Evolutionary conservation across 2,888 invertebrate genomes (phyloP), one percentile per base, ranked within the genome.

Genomic region (Sipha maydis): DNA sequence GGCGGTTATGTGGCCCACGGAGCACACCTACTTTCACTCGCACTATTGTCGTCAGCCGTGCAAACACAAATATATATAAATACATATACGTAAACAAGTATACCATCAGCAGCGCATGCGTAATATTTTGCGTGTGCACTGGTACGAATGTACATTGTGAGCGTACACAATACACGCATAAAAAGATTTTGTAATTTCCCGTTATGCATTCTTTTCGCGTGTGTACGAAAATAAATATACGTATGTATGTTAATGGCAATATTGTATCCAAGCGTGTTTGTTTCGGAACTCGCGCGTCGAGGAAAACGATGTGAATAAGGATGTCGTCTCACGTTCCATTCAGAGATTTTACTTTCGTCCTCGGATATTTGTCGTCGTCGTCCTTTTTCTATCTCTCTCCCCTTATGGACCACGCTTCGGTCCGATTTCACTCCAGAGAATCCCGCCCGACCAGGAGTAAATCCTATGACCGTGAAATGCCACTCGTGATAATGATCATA

Each of bases 11-110:
- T 79, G 86, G 86, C 86, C 86, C 86, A 86, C 86, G 86, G 79
- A 79, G 86, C 86, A 86, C 86, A 86, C 86, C 86, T 80, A 86
- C 86, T 86, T 86, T 86, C 86, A 86, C 86, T 86, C 78, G 34
- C 34, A 56, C 73, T 31, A 25, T 69, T 86, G 69, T 86, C 79
- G 79, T 79, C 79, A 19, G 61, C 1, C 77, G 14, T 17, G 8
- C 41, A 41, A n/a, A 34, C 34, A 34, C 34, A 34, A 2, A 4
- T 34, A 34, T 4, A n/a, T n/a, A n/a, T n/a, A n/a, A n/a, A n/a
- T n/a, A n/a, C n/a, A n/a, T n/a, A n/a, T n/a, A n/a, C n/a, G n/a
- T n/a, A n/a, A n/a, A n/a, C n/a, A n/a, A n/a, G n/a, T n/a, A n/a
- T n/a, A n/a, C n/a, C n/a, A n/a, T n/a, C 76, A 48, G 76, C 56